These are phyloP conservation scores for Cetonia aurata DNA, from an alignment of 2,888 invertebrate species.

Conservation along the genomic window DNA sequence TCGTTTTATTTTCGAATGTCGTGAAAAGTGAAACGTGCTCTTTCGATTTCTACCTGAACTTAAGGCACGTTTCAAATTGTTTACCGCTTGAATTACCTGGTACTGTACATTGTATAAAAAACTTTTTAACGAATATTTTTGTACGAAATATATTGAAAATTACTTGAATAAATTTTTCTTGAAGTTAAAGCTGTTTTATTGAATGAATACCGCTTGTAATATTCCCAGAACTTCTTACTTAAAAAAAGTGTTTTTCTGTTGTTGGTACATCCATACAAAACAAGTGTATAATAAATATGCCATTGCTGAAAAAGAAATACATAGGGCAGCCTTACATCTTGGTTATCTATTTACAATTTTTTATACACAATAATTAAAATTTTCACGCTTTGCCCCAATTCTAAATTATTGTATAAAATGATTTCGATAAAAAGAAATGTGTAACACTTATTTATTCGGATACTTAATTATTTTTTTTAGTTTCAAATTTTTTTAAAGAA, in stretches of 20 bases:
- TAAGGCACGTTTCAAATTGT: constrained; percentile 33
- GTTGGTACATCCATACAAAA: not conserved
- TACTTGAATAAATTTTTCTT: constrained; percentile 55
- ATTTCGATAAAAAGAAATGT: too few species aligned
- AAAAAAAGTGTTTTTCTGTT: not conserved
- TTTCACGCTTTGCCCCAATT: too few species aligned
- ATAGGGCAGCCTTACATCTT: too few species aligned
- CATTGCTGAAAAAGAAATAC: too few species aligned
- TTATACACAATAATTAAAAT: too few species aligned
- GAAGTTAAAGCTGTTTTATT: constrained; percentile 40
- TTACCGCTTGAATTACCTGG: constrained; percentile 48
- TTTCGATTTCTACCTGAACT: constrained; percentile 6
- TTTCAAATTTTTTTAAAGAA: too few species aligned
- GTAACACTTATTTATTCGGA: too few species aligned
- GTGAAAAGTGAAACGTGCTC: constrained; percentile 28
- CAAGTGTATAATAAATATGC: too few species aligned
- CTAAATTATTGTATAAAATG: too few species aligned
- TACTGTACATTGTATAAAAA: constrained; percentile 56
- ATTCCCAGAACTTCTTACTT: not conserved
- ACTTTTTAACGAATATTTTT: constrained; percentile 58
- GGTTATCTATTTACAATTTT: too few species aligned
- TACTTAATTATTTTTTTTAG: too few species aligned
- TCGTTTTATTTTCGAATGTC: constrained; percentile 40
- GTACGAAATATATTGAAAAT: constrained; percentile 54
- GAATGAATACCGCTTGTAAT: not conserved